These are phyloP conservation scores for Peromyscus eremicus DNA, from an alignment of 2,797 vertebrate genomes.

Conservation along the genomic window DNA sequence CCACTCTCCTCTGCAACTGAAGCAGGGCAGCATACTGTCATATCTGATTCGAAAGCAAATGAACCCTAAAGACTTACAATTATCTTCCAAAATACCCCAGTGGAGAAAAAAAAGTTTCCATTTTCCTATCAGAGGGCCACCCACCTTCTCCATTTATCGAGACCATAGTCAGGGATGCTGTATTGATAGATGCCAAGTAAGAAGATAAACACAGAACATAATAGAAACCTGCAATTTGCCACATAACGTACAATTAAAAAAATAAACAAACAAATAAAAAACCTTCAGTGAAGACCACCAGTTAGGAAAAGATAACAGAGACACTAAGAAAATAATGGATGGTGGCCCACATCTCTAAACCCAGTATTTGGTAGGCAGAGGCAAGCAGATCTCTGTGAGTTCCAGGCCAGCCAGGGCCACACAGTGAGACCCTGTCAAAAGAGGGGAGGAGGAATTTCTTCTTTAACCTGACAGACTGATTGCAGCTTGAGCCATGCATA, in stretches of 20 bases:
- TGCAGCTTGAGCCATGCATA: neutral
- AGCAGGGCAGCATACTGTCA: neutral
- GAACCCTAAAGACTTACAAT: neutral
- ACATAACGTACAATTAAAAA: neutral
- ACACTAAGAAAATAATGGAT: neutral
- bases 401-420: neutral
- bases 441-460: neutral
- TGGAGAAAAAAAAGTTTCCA: neutral
- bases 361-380: neutral
- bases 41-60: neutral
- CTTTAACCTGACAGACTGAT: neutral
- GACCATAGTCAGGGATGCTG: neutral
- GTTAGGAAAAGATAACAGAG: conserved; percentile 21
- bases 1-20: conserved; percentile 69
- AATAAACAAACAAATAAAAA: neutral
- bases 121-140: neutral
- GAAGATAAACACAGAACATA: neutral
- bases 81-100: neutral
- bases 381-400: neutral
- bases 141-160: neutral
- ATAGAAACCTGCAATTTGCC: neutral
- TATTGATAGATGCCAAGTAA: neutral
- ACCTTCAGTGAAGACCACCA: neutral
- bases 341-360: neutral
- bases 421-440: neutral